Percentiles rank a stretch among this genome's conserved stretches.
Conservation (phyloP, 2,113 vertebrate genomes). For the Callithrix jacchus region DNA sequence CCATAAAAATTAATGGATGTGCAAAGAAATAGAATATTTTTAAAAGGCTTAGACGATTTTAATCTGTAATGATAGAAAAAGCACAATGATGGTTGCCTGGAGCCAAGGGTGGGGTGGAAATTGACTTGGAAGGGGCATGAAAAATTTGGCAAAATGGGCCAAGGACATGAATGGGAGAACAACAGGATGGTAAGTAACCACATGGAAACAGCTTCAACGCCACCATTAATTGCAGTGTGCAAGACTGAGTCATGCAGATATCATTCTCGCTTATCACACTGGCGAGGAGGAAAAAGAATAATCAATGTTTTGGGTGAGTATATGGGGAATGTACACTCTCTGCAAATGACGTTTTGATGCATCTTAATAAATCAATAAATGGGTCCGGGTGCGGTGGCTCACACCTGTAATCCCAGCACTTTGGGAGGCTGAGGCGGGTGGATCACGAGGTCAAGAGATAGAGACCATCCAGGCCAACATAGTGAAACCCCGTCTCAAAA, state of each 20-base stretch:
- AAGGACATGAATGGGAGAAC: not conserved
- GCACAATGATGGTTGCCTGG: not conserved
- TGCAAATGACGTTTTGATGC: not conserved
- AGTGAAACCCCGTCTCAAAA: no score
- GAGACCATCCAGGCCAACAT: no score
- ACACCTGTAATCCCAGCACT: no score
- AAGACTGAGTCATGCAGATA: not conserved
- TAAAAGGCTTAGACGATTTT: not conserved
- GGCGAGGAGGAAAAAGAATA: not conserved
- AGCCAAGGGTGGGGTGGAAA: not conserved
- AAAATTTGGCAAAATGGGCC: not conserved
- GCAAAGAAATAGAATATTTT: no score
- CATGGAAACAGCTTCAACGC: not conserved
- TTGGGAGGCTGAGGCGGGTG: no score
- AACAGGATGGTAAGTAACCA: not conserved
- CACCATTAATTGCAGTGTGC: not conserved
- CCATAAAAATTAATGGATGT: not conserved
- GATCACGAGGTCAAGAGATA: no score
- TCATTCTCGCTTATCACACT: not conserved
- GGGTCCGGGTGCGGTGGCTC: no score
- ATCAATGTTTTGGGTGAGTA: rapidly evolving
- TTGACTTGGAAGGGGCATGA: not conserved
- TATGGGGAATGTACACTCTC: not conserved
- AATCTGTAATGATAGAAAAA: constrained; percentile 15
- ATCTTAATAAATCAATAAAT: not conserved